Base-by-base conservation (phyloP, 1,140 invertebrate species). In the Eurytemora carolleeae region DNA sequence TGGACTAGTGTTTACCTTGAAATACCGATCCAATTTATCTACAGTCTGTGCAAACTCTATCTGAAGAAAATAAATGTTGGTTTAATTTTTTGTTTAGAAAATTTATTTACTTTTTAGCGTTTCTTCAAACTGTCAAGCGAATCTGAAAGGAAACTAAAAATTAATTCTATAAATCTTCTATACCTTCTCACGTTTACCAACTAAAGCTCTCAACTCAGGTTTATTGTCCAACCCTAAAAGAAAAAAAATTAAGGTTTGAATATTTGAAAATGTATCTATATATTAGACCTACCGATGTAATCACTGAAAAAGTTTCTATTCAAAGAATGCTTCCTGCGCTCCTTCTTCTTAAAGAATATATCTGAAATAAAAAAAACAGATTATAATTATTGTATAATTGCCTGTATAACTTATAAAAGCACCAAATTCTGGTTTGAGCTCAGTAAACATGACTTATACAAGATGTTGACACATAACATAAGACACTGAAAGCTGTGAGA, bases 281-380 rank as follows among this genome's bases (percentile, higher is more conserved):
- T n/a, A n/a, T n/a, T n/a, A n/a, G n/a, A n/a, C n/a, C n/a, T n/a
- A n/a, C n/a, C n/a, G n/a, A n/a, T n/a, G 69, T 86, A 86, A 71
- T 86, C 84, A 7, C 82, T 82, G 20, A 80, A 76, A 72, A 84
- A 86, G 69, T 81, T 81, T 64, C 84, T 74, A 68, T 85, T 83
- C 1, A 86, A 63, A 64, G 82, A 84, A 67, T 74, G 76, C 3
- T 75, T 69, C 63, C 82, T 72, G 16, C 84, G 71, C 68, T 85
- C 79, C 68, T 86, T 86, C 66, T 80, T 80, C 55, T 80, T 78
- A 68, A 76, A 79, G 16, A 85, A 69, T 21, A 86, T 72, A 63
- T 78, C 76, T 66, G 71, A 69, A 18, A 75, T 76, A 76, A 68
- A 21, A 55, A 55, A 3, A 20, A 55, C 54, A 55, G 54, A 18